Percentiles rank a stretch among this genome's conserved stretches.
Evolutionary conservation across 2,797 vertebrate species (phyloP).

Genomic region (Poliocrania exsul): DNA sequence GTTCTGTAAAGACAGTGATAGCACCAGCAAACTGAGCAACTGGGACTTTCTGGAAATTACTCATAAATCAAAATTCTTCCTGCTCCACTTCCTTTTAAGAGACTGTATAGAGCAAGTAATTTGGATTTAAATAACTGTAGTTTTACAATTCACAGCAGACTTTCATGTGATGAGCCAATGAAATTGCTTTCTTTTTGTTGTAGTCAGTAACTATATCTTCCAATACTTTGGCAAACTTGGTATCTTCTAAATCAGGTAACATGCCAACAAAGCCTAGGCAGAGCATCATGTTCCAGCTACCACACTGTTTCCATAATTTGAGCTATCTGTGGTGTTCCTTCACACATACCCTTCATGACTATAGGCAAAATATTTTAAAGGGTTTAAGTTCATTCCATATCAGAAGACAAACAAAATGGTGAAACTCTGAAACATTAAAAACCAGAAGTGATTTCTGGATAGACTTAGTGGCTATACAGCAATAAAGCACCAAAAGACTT

Average conservation of each 20-base stretch:
- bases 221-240: not conserved
- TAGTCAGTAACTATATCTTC: not conserved
- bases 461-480: not conserved
- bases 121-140: not conserved
- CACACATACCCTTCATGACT: not conserved
- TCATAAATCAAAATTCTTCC: not conserved
- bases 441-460: not conserved
- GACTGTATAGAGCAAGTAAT: not conserved
- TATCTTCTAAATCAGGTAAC: not conserved
- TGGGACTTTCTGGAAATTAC: not conserved
- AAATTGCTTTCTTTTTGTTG: not conserved
- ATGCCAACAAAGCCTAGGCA: not conserved
- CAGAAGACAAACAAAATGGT: not conserved
- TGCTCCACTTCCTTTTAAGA: not conserved
- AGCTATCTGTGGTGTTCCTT: not conserved
- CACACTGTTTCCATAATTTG: not conserved
- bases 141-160: not conserved
- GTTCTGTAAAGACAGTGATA: not conserved
- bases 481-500: not conserved
- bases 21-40: not conserved
- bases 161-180: not conserved
- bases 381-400: not conserved
- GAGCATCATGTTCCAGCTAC: not conserved
- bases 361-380: not conserved
- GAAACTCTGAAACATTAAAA: not conserved